Base-by-base conservation (phyloP, 2,113 vertebrate genomes). In the Choloepus hoffmanni region DNA sequence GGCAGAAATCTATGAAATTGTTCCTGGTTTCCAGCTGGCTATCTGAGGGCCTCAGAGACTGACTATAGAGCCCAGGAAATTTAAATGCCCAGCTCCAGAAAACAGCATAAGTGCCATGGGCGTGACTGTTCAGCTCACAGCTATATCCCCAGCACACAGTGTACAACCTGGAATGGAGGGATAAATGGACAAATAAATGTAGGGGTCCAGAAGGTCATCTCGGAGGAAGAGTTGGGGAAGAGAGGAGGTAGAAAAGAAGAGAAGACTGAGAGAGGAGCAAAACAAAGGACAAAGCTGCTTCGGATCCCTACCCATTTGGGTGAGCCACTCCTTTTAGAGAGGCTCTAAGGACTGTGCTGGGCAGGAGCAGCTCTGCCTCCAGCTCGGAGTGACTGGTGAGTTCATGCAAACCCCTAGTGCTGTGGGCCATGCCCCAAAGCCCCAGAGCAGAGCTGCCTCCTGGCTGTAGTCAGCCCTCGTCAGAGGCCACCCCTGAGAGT, bases 11-110 rank as follows among this genome's bases (percentile, higher is more conserved):
- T 83, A 92, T 36, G 65, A 63, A 58, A 36, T 79, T 92, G 43
- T 90, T 95, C 92, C 90, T 96, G 45, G 92, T 92, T 45, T 45
- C 43, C 95, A 93, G 94, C 92, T 91, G 73, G 60, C 33, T 53
- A 19, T 45, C 85, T n/a, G 15, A 85, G 45, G 40, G 43, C 92
- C 43, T 48, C 67, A 72, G 60, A 58, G 76, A 13, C 53, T 55
- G n/a, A 73, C 2, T 2, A 72, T 43, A 30, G 74, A 83, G 60
- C 79, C 63, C 65, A 92, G 83, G 72, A 92, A 93, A 91, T 60
- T 13, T 53, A 60, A 76, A 26, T 14, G 28, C 26, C 87, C 30
- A 12, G 68, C 79, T 53, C 45, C 21, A 63, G 58, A 62, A 28
- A 68, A 93, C 19, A 48, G 45, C 43, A 3, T 16, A 65, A 72